Base-by-base conservation (phyloP, 2,888 invertebrate genomes). In the Crocallis elinguaria region DNA sequence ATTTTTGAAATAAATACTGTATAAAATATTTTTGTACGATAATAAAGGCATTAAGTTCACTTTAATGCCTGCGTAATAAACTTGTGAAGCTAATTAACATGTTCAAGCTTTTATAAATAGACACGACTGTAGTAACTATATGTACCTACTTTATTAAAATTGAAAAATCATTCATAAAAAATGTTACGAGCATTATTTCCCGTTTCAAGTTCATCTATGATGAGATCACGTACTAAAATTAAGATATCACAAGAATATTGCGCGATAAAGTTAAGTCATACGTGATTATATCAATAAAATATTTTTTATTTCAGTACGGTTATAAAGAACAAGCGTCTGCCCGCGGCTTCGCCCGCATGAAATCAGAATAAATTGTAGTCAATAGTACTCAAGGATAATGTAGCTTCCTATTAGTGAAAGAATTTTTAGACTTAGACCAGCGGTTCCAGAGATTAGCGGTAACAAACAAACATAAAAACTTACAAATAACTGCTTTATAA, bases 181-280 rank as follows among this genome's bases (percentile, higher is more conserved):
- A 36, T 16, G 37, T 49, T 48, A 39, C 38, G 43, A 30, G 58
- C 39, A 60, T 60, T 48, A 43, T 38, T 48, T 48, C 53, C 62
- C 58, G 46, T 62, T 62, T 62, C 64, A 76, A 76, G 74, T 64
- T 72, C 64, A 68, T 64, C 66, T 45, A 53, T 66, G 77, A 73
- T 77, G 77, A 77, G 73, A 73, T 77, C 77, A 77, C 65, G 62
- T 63, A 52, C 53, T 62, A 62, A 66, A 55, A 65, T 67, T 66
- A 67, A 66, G 62, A 67, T 60, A 53, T 65, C 59, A 67, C 67
- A 65, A 69, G 69, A 69, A 66, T 66, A 59, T 51, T 57, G 33
- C 38, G 44, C 49, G 49, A 60, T 54, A 29, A 60, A 50, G 56
- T 56, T 57, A 60, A 57, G 54, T 59, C 52, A 43, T 58, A 48